Conservation (phyloP, 2,888 invertebrate genomes). For the Zaprionus obscuricornis region DNA sequence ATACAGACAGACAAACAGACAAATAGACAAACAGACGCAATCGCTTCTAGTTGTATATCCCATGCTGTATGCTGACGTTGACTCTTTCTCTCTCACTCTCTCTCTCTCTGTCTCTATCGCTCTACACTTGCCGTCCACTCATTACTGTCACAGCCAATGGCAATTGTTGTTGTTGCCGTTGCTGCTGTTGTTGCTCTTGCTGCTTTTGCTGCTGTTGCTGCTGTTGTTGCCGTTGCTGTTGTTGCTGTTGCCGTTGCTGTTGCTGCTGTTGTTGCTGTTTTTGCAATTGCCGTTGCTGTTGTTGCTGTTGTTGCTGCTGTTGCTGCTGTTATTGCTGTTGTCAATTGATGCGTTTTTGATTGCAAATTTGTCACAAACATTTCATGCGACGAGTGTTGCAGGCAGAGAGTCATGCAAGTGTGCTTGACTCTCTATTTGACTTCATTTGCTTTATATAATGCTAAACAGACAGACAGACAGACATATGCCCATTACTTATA, state of each 20-base stretch:
- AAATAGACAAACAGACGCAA: conserved; percentile 40
- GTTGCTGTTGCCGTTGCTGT: conserved; percentile 2
- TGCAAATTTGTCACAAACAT: conserved; percentile 75
- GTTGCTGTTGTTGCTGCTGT: background rate
- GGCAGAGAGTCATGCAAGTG: no score
- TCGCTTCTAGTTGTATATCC: conserved; percentile 22
- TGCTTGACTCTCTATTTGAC: conserved; percentile 5
- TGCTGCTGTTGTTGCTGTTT: background rate
- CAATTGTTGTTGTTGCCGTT: no score
- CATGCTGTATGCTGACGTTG: background rate
- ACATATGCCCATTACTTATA: no score
- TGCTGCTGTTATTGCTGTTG: conserved; percentile 18
- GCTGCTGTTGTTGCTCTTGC: background rate
- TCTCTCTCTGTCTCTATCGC: no score
- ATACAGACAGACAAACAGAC: no score
- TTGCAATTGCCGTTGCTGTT: background rate
- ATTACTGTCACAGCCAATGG: conserved; percentile 33
- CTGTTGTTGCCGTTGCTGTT: conserved; percentile 9
- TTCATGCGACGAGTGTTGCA: no score
- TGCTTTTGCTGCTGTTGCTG: no score
- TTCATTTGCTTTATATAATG: conserved; percentile 10
- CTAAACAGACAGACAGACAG: no score
- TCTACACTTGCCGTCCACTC: conserved; percentile 10
- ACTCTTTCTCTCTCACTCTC: background rate
- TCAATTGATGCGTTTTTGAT: conserved; percentile 77